phyloP scores from a whole-genome alignment of 2,888 invertebrate genomes.

The Melanostoma scalare region DNA sequence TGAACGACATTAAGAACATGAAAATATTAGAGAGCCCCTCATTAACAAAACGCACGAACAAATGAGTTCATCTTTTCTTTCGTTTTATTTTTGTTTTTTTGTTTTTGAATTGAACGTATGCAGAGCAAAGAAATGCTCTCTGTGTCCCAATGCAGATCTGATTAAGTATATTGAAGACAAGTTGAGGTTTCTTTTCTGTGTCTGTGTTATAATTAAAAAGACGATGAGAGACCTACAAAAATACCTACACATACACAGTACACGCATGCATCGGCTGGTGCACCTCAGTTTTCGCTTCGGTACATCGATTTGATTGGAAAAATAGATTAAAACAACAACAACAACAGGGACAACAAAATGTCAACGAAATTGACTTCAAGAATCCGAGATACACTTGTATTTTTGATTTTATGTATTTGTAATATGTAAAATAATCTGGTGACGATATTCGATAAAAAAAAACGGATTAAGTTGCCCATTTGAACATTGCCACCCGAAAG shows the following conservation, averaged over 20 bases:
- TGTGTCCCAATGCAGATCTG: constrained; percentile 42
- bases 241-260: constrained; percentile 29
- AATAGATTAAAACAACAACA: constrained; percentile 48
- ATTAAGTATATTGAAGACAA: constrained; percentile 44
- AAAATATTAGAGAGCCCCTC: constrained; percentile 68
- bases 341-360: neutral
- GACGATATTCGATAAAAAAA: constrained; percentile 43
- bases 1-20: constrained; percentile 61
- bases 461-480: constrained; percentile 62
- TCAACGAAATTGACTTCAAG: constrained; percentile 51
- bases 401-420: constrained; percentile 35
- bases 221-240: constrained; percentile 22
- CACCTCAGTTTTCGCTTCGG: constrained; percentile 32
- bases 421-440: constrained; percentile 64
- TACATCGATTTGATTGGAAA: constrained; percentile 61
- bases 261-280: neutral
- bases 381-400: constrained; percentile 59
- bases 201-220: constrained; percentile 56
- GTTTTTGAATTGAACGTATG: constrained; percentile 4
- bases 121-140: constrained; percentile 26
- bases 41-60: constrained; percentile 68
- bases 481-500: constrained; percentile 70
- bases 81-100: neutral
- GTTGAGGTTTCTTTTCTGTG: constrained; percentile 27
- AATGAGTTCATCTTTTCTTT: constrained; percentile 47